Conservation (phyloP, 2,113 vertebrate genomes). For the Corythornis cristatus region DNA sequence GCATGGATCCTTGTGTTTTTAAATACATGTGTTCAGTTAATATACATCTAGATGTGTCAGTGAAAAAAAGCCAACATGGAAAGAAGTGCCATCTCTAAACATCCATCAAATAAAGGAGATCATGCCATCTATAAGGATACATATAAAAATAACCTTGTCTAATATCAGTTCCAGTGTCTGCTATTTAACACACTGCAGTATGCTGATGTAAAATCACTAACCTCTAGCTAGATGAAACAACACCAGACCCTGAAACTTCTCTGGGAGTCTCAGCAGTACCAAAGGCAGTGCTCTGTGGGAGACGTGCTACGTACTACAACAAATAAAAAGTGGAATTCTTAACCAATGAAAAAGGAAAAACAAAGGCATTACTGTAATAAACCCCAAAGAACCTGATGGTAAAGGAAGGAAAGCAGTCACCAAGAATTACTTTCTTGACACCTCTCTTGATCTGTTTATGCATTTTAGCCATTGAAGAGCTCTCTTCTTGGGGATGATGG, state of each 20-base stretch:
- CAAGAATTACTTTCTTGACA: background rate
- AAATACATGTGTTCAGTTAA: background rate
- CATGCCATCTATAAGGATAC: background rate
- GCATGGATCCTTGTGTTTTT: background rate
- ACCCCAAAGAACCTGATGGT: background rate
- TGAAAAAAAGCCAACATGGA: background rate
- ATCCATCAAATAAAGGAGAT: background rate
- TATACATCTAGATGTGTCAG: background rate
- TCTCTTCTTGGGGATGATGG: background rate
- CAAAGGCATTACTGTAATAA: background rate
- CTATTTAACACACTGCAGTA: background rate
- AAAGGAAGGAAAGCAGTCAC: background rate
- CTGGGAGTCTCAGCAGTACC: background rate
- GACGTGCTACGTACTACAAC: rapidly evolving
- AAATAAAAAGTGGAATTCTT: background rate
- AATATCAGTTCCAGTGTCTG: background rate
- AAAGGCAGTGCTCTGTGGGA: background rate
- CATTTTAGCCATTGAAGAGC: background rate
- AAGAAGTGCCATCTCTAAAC: background rate
- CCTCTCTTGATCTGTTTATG: background rate
- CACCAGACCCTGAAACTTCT: background rate
- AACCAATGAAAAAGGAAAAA: background rate
- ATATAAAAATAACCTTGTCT: background rate
- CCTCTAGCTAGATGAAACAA: background rate
- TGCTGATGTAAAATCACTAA: background rate